phyloP scores from a whole-genome alignment of 2,113 vertebrate species.

The Guaruba guarouba region DNA sequence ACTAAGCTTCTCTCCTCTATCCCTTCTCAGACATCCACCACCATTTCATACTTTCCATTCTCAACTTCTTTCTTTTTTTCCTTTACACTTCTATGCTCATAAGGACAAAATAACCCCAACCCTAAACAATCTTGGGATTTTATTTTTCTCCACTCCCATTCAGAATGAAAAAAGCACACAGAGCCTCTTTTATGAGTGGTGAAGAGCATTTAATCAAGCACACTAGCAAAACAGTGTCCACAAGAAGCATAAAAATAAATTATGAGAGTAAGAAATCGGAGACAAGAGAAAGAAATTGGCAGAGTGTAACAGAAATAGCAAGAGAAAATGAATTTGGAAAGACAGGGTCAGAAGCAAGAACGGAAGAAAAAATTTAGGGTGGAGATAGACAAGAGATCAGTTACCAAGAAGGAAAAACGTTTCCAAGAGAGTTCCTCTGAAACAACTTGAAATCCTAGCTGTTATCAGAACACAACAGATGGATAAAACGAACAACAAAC shows the following conservation, averaged over 20 bases:
- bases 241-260: not conserved
- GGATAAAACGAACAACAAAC: not conserved
- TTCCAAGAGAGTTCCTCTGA: not conserved
- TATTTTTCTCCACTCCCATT: not conserved
- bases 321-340: not conserved
- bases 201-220: not conserved
- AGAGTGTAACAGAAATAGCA: not conserved
- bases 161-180: not conserved
- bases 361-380: not conserved
- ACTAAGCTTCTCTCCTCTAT: not conserved
- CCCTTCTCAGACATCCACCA: not conserved
- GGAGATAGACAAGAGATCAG: not conserved
- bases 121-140: not conserved
- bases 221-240: not conserved
- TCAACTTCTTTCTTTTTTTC: not conserved
- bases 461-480: not conserved
- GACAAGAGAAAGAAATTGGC: not conserved
- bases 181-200: not conserved
- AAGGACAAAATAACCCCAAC: not conserved
- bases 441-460: not conserved
- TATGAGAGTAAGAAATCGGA: not conserved
- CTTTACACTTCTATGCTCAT: not conserved
- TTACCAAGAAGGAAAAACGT: not conserved
- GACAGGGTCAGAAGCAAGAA: not conserved
- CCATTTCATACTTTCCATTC: not conserved